Conservation (phyloP, 2,888 invertebrate species). For the Osmoderma eremita region DNA sequence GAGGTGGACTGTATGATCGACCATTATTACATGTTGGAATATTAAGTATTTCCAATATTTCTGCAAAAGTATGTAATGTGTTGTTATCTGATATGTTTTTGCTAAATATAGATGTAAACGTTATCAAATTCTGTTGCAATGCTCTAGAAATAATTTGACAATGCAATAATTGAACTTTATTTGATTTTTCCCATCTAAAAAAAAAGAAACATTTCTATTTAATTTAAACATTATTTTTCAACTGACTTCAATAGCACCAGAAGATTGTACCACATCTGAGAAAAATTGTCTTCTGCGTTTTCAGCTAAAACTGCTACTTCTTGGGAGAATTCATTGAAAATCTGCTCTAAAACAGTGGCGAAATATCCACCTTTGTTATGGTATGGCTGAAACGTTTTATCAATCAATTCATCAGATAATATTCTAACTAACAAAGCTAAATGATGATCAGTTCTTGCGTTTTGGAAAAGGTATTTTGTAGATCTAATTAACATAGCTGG, state of each 20-base stretch:
- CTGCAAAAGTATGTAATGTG: conserved; percentile 67
- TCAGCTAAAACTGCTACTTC: conserved; percentile 49
- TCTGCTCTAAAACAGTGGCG: conserved; percentile 60
- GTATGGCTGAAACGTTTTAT: conserved; percentile 59
- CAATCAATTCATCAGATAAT: conserved; percentile 68
- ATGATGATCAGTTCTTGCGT: conserved; percentile 69
- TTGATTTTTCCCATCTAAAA: conserved; percentile 73
- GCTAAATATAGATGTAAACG: conserved; percentile 62
- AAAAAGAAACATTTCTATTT: conserved; percentile 35
- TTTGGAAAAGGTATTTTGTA: conserved; percentile 70
- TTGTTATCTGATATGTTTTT: conserved; percentile 59
- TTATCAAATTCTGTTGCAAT: conserved; percentile 64
- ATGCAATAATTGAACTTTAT: conserved; percentile 60
- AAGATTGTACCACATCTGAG: conserved; percentile 61
- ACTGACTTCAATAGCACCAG: conserved; percentile 56
- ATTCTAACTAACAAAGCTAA: conserved; percentile 72
- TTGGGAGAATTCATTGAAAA: conserved; percentile 56
- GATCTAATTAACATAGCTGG: conserved; percentile 72
- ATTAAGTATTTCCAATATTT: conserved; percentile 74
- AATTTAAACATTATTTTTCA: conserved; percentile 36
- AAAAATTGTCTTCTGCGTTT: conserved; percentile 52
- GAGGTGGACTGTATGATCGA: conserved; percentile 66
- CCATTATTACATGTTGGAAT: conserved; percentile 66
- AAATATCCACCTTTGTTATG: conserved; percentile 64
- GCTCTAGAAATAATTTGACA: conserved; percentile 64